These are phyloP conservation scores for Dryas iulia DNA, from an alignment of 1,140 invertebrate genomes.

Conservation along the genomic window DNA sequence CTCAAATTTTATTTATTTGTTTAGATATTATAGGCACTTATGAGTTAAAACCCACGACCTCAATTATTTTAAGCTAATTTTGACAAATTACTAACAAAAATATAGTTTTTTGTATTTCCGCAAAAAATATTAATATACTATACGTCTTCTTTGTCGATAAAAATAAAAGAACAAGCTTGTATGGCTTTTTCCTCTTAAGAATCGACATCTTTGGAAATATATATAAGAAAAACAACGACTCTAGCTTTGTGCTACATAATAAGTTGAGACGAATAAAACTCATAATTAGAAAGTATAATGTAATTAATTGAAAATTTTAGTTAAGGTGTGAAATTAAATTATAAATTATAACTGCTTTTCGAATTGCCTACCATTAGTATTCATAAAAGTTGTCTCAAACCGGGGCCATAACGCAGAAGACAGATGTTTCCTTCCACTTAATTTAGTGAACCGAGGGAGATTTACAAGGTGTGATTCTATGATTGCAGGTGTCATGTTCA, in stretches of 20 bases:
- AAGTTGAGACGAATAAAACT: no score
- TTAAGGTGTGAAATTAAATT: no score
- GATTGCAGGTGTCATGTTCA: constrained; percentile 37
- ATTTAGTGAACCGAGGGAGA: constrained; percentile 24
- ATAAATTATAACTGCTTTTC: not conserved
- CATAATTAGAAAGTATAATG: no score
- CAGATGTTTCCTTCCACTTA: constrained; percentile 20
- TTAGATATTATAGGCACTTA: no score
- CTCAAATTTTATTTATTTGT: no score
- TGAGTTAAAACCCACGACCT: no score
- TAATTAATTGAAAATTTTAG: no score
- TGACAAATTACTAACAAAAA: not conserved
- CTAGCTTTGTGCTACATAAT: no score
- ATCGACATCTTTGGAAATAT: no score
- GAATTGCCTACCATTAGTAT: not conserved
- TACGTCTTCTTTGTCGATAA: not conserved
- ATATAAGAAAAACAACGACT: no score
- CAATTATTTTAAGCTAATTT: no score
- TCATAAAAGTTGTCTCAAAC: constrained; percentile 18
- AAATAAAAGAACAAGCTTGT: not conserved
- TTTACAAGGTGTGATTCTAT: constrained; percentile 37
- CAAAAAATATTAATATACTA: no score
- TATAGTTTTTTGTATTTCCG: not conserved
- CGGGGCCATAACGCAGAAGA: constrained; percentile 15
- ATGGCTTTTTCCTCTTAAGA: not conserved